Base-by-base conservation (phyloP, 2,888 invertebrate genomes). In the Loripinus fragilis region DNA sequence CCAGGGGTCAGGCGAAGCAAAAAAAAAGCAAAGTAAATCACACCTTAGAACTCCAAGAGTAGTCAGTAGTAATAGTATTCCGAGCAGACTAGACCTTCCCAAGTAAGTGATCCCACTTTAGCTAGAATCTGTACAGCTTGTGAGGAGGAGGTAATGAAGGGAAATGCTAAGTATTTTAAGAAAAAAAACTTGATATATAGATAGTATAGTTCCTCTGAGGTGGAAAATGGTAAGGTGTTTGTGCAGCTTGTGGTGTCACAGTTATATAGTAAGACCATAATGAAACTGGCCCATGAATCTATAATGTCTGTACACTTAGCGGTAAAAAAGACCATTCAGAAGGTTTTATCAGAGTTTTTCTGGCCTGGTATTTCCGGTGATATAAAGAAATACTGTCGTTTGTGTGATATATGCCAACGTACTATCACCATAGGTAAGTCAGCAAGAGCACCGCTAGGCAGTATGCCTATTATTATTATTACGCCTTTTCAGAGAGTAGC, bases 261-360 rank as follows among this genome's bases (percentile, higher is more conserved):
- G 45, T 33, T 50, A 45, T 74, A 72, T 28, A 35, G 81, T 8
- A 25, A 41, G 2, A 64, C 20, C 2, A 81, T 85, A 7, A 42
- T 84, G 72, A 66, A 33, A 38, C 35, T 82, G 3, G 85, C 85
- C 5, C 86, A 86, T 67, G 82, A 82, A 42, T 70, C 78, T 25
- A 71, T 77, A 15, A 45, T 85, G 67, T 52, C 71, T 17, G 71
- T 64, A 1, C 76, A 76, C 30, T 30, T 66, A 20, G 70, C 41
- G 0, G 42, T 41, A 20, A 71, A 41, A n/a, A 48, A 35, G 15
- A 76, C 76, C 2, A 15, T 52, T 0, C 5, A 10, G 8, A 76
- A 25, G 45, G 38, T 71, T 1, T n/a, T 76, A 12, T 65, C 68
- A 7, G 71, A 71, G 20, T 85, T 86, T 48, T 85, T 74, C 50